phyloP scores from a whole-genome alignment of 1,140 invertebrate genomes.

The Thalassaphorura encarpata region DNA sequence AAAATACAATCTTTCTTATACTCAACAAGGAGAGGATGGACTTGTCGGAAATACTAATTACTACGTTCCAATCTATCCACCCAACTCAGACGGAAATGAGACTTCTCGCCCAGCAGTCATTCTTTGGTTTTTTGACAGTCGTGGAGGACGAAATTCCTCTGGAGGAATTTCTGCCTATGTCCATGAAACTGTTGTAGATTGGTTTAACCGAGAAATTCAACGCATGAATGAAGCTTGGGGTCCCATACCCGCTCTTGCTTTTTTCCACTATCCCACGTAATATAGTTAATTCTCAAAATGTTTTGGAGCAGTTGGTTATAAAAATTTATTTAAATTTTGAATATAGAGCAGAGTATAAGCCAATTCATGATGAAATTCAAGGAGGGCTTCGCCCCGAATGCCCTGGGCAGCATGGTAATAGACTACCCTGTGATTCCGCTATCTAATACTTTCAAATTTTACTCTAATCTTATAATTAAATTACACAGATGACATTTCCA shows the following conservation, averaged over 20 bases:
- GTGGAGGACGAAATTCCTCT: conserved; percentile 6
- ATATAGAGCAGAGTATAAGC: conserved; percentile 15
- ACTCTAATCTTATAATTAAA: neutral
- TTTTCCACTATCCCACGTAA: conserved; percentile 21
- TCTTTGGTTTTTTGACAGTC: conserved; percentile 19
- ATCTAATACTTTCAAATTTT: neutral
- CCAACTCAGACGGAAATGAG: neutral
- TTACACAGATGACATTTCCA: conserved; percentile 15
- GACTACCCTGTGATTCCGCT: neutral
- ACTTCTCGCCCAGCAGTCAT: conserved; percentile 3
- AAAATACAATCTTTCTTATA: conserved; percentile 7
- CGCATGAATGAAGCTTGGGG: conserved; percentile 10
- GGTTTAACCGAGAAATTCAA: conserved; percentile 3
- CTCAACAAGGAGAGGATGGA: conserved; percentile 7
- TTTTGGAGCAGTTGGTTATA: neutral
- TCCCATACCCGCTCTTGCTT: conserved; percentile 10
- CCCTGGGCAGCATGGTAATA: conserved; percentile 10
- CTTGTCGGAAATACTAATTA: conserved; percentile 17
- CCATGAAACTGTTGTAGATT: conserved; percentile 6
- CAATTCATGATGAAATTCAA: conserved; percentile 9
- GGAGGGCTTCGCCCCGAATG: conserved; percentile 3
- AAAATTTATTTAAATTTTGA: neutral
- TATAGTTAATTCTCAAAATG: neutral
- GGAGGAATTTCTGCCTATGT: conserved; percentile 13
- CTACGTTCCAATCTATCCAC: conserved; percentile 16